Evolutionary conservation across 23 tunicate genomes (phyloP).

Genomic region (Trididemnum miniatum): DNA sequence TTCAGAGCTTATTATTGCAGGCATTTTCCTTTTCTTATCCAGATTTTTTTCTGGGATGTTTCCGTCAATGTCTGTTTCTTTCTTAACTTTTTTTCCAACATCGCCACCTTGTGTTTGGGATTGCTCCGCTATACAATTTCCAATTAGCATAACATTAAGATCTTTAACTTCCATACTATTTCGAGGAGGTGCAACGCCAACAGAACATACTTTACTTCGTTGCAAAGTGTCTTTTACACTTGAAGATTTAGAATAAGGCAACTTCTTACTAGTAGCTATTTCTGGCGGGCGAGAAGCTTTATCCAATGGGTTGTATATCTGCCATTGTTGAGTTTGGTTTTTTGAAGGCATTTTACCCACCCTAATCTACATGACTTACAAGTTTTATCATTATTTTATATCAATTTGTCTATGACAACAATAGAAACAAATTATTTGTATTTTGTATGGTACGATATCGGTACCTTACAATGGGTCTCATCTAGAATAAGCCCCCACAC

Average conservation of each 20-base stretch:
- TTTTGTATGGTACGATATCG: no score
- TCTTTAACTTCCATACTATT: slow-evolving; percentile 55
- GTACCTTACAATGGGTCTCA: no score
- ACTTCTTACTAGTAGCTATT: slow-evolving; percentile 44
- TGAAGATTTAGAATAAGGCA: slow-evolving; percentile 48
- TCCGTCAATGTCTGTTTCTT: background rate
- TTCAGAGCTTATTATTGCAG: slow-evolving; percentile 64
- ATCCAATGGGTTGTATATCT: slow-evolving; percentile 68
- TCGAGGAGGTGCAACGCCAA: slow-evolving; percentile 63
- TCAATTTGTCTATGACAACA: no score
- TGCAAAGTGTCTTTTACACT: slow-evolving; percentile 10
- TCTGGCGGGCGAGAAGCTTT: slow-evolving; percentile 4
- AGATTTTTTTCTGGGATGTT: background rate
- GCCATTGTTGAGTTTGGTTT: slow-evolving; percentile 49
- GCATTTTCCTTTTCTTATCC: no score
- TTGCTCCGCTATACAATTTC: slow-evolving; percentile 26
- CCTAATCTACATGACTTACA: no score
- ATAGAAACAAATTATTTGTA: no score
- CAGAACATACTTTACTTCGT: slow-evolving; percentile 41
- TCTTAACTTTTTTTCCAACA: background rate
- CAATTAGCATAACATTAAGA: slow-evolving; percentile 79
- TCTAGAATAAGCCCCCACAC: no score
- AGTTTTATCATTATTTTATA: no score
- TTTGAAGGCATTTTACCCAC: slow-evolving; percentile 16
- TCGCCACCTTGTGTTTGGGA: background rate